A percentile compares a stretch with the other conserved stretches of the same genome.
These are phyloP conservation scores for Siphamia tubifer DNA, from an alignment of 2,113 vertebrate genomes.

Conservation along the genomic window DNA sequence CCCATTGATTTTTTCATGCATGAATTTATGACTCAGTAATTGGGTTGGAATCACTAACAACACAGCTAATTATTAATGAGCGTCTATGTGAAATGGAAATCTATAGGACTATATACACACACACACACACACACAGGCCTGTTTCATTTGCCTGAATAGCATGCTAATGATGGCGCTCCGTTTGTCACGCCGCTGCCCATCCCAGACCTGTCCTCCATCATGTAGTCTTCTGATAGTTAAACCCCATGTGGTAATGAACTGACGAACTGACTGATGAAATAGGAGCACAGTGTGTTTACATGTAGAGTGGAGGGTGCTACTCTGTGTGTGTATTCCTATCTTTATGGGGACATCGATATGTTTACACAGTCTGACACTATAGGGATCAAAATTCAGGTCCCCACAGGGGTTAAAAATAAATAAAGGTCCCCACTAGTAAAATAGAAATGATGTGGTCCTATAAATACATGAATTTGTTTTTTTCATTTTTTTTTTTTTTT, in stretches of 20 bases:
- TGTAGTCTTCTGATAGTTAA: slow-evolving; percentile 27
- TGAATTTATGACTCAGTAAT: slow-evolving; percentile 21
- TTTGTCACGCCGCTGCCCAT: slow-evolving; percentile 15
- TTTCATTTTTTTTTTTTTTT: too few species aligned
- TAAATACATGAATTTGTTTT: too few species aligned
- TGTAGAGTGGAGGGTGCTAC: neutral
- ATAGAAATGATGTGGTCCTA: too few species aligned
- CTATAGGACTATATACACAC: neutral
- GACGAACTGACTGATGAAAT: slow-evolving; percentile 38
- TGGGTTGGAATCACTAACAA: slow-evolving; percentile 17
- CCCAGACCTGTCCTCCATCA: slow-evolving; percentile 37
- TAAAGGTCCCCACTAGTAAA: too few species aligned
- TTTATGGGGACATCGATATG: too few species aligned
- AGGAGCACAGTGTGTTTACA: neutral
- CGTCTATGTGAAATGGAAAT: slow-evolving; percentile 32
- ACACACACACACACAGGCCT: neutral
- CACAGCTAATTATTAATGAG: slow-evolving; percentile 10
- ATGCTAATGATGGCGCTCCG: slow-evolving; percentile 48
- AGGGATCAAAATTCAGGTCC: too few species aligned
- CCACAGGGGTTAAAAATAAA: too few species aligned
- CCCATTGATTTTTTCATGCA: slow-evolving; percentile 34
- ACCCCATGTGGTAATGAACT: slow-evolving; percentile 61
- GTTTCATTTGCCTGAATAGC: slow-evolving; percentile 8
- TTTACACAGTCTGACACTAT: too few species aligned
- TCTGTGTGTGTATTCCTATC: too few species aligned